Evolutionary conservation across 2,113 vertebrate genomes (phyloP).

Genomic region (Coptodon bakossiorum): DNA sequence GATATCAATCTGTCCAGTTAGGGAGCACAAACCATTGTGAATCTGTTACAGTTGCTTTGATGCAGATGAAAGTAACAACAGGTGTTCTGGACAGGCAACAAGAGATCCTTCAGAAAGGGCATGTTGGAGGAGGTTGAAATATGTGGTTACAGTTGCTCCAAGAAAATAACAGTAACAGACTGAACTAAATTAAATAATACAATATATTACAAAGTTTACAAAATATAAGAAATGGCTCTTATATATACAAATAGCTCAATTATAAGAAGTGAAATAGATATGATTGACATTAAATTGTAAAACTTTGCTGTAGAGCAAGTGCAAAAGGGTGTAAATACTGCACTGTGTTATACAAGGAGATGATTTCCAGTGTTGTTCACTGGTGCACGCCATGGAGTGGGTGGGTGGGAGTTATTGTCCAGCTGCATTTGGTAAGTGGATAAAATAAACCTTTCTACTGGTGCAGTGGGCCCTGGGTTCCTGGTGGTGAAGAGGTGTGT

Average conservation of each 20-base stretch:
- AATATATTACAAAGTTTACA: background rate
- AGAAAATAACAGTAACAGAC: background rate
- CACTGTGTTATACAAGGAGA: background rate
- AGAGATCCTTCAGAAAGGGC: background rate
- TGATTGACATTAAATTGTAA: background rate
- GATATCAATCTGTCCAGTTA: background rate
- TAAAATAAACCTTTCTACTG: background rate
- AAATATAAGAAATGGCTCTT: background rate
- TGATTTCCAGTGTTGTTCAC: background rate
- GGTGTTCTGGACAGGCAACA: background rate
- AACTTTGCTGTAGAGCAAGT: background rate
- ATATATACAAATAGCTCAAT: background rate
- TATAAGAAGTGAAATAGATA: background rate
- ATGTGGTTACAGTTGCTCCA: background rate
- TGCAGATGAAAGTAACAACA: background rate
- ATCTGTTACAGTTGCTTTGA: background rate
- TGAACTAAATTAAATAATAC: background rate
- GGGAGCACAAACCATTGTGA: background rate
- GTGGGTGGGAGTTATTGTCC: background rate
- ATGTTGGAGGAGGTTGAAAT: background rate
- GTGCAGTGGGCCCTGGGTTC: background rate
- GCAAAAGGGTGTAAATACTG: background rate
- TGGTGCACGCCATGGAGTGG: accelerated
- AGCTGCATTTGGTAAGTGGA: background rate
- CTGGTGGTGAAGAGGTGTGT: background rate